These are phyloP conservation scores for Oceanodroma leucorhoa DNA, from an alignment of 2,797 vertebrate genomes.

Conservation along the genomic window DNA sequence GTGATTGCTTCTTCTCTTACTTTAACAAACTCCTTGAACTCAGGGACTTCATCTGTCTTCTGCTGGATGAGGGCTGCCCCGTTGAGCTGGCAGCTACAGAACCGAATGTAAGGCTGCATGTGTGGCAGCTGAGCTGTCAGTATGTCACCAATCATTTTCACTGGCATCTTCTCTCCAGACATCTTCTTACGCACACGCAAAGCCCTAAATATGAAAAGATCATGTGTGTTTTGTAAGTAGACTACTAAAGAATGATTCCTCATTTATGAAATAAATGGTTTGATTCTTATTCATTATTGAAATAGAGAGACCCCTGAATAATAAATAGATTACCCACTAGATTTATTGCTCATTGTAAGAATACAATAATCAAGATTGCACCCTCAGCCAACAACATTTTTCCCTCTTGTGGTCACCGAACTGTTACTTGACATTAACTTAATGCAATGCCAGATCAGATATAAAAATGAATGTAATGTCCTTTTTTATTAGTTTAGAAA, in stretches of 20 bases:
- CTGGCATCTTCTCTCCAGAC: conserved; percentile 97
- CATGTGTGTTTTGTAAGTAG: not conserved
- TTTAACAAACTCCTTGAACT: conserved; percentile 97
- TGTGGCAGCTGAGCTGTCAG: conserved; percentile 96
- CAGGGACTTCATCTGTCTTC: conserved; percentile 92
- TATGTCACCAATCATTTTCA: conserved; percentile 98
- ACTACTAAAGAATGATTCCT: not conserved
- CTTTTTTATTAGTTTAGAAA: not conserved
- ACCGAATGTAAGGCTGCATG: conserved; percentile 98
- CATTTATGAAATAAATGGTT: not conserved
- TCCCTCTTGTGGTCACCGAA: not conserved
- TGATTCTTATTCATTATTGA: not conserved
- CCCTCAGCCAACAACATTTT: not conserved
- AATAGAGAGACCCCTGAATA: not conserved
- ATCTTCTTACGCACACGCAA: conserved; percentile 97
- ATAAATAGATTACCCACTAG: not conserved
- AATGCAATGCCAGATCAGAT: not conserved
- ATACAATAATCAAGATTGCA: not conserved
- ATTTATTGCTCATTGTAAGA: not conserved
- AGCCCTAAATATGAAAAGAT: conserved; percentile 76
- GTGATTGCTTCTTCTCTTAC: conserved; percentile 63
- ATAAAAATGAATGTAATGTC: not conserved
- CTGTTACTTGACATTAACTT: not conserved
- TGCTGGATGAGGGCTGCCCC: conserved; percentile 96
- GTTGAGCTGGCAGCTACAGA: conserved; percentile 97